Evolutionary conservation across 2,888 invertebrate species (phyloP).

Genomic region (Anaspis maculata): DNA sequence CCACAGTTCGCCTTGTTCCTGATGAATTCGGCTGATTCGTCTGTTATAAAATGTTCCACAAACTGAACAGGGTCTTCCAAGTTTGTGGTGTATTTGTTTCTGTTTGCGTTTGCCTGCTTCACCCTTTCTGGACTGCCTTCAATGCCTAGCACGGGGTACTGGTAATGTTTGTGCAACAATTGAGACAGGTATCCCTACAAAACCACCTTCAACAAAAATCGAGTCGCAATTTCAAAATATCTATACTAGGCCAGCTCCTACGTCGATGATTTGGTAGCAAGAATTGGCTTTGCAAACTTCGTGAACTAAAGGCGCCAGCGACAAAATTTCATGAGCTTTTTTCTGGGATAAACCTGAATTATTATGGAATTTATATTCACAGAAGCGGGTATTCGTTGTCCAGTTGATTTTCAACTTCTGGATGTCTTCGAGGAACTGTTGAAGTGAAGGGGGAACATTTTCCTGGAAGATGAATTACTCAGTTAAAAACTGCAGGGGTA

Average conservation of each 20-base stretch:
- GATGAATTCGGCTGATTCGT: constrained; percentile 40
- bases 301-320: constrained; percentile 51
- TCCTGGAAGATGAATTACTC: constrained; percentile 27
- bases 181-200: constrained; percentile 67
- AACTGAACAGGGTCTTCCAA: constrained; percentile 51
- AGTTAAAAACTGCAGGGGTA: no score
- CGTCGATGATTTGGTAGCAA: constrained; percentile 56
- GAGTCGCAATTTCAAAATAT: constrained; percentile 18
- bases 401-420: no score
- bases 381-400: no score
- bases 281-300: constrained; percentile 46
- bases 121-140: constrained; percentile 54
- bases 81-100: constrained; percentile 42
- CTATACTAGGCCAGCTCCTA: constrained; percentile 70
- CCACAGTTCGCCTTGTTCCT: neutral
- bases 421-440: no score
- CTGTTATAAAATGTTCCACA: constrained; percentile 48
- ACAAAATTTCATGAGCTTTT: constrained; percentile 63
- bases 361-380: no score
- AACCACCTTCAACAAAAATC: neutral
- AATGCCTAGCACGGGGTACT: constrained; percentile 56
- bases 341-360: no score
- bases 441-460: no score
- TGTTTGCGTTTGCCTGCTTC: constrained; percentile 40
- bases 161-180: constrained; percentile 50